These are phyloP conservation scores for Sepiola atlantica DNA, from an alignment of 2,888 invertebrate genomes.

Conservation along the genomic window DNA sequence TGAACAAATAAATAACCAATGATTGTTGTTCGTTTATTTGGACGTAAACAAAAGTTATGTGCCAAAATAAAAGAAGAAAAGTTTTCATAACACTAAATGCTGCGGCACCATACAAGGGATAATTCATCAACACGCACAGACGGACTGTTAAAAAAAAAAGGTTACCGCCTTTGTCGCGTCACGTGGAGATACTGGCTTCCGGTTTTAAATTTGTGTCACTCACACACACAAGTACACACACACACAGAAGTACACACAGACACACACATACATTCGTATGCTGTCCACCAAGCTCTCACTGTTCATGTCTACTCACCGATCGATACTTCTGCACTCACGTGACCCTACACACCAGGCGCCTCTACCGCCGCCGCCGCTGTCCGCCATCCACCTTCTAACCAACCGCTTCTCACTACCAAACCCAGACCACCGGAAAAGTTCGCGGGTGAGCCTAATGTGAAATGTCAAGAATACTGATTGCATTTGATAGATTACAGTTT, in stretches of 20 bases:
- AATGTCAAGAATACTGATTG: conserved; percentile 32
- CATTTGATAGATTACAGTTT: conserved; percentile 20
- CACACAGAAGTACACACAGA: too few relatives aligned
- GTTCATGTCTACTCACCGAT: not conserved
- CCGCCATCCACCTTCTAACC: not conserved
- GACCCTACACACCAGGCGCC: not conserved
- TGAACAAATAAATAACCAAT: too few relatives aligned
- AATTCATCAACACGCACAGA: not conserved
- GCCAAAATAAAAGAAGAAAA: not conserved
- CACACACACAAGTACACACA: too few relatives aligned
- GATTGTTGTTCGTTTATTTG: too few relatives aligned
- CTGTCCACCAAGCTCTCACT: not conserved
- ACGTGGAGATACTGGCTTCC: not conserved
- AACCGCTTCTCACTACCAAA: not conserved
- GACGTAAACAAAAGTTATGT: not conserved
- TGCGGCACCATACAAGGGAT: not conserved
- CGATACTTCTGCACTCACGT: conserved; percentile 32
- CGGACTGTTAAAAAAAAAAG: not conserved
- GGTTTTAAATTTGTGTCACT: not conserved
- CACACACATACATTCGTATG: not conserved
- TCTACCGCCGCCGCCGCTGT: not conserved
- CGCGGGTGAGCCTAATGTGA: conserved; percentile 32
- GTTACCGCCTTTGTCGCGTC: not conserved
- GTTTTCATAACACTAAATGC: not conserved
- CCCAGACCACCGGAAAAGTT: conserved; percentile 6